Conservation (phyloP, 2,797 vertebrate genomes). For the Sebastiscus tertius region DNA sequence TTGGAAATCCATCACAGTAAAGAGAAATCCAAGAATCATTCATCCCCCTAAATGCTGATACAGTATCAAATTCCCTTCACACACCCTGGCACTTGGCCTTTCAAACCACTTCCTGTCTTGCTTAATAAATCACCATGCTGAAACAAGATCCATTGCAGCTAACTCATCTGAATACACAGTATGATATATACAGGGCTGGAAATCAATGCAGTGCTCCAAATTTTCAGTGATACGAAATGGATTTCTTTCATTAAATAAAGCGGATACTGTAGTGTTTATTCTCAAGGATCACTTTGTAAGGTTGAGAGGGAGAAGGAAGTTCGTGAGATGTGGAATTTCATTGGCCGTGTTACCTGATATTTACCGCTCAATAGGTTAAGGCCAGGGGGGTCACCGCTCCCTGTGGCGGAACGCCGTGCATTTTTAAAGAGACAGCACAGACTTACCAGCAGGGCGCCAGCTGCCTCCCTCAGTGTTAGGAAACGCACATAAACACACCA, state of each 20-base stretch:
- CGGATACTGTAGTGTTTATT: conserved; percentile 8
- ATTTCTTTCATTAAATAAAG: conserved; percentile 30
- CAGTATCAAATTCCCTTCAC: conserved; percentile 10
- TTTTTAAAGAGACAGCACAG: conserved; percentile 83
- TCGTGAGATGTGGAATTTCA: conserved; percentile 55
- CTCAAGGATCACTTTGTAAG: conserved; percentile 28
- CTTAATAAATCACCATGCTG: conserved; percentile 3
- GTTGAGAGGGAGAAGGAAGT: conserved; percentile 24
- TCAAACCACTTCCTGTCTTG: conserved; percentile 21
- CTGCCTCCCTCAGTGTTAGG: conserved; percentile 66
- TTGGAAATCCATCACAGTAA: conserved; percentile 18
- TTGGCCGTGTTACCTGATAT: conserved; percentile 80
- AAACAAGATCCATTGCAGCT: conserved; percentile 12
- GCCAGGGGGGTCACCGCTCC: conserved; percentile 71
- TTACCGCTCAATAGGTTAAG: conserved; percentile 84
- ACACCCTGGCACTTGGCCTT: neutral
- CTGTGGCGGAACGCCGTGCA: conserved; percentile 72
- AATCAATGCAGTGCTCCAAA: conserved; percentile 5
- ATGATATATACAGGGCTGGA: neutral
- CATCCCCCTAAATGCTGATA: conserved; percentile 24
- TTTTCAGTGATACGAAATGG: neutral
- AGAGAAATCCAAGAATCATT: conserved; percentile 23
- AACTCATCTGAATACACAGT: conserved; percentile 9
- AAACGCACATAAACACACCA: conserved; percentile 77
- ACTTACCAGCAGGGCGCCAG: conserved; percentile 77